These are phyloP conservation scores for Salvator merianae DNA, from an alignment of 2,113 vertebrate species.

Conservation along the genomic window DNA sequence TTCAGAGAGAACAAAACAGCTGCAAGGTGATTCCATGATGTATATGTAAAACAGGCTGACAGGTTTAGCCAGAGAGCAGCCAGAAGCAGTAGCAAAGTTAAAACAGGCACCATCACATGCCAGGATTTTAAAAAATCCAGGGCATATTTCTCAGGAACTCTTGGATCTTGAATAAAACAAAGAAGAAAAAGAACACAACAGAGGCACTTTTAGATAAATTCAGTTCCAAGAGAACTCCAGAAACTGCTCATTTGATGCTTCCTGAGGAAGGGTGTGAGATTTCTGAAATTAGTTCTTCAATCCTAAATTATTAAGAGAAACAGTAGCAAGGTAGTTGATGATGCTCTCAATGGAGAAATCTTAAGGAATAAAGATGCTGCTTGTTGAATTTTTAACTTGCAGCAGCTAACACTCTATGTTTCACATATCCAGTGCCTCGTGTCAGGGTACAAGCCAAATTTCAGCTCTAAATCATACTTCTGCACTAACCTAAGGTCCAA, in stretches of 20 bases:
- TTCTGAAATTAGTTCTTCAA: neutral
- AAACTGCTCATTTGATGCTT: neutral
- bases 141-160: neutral
- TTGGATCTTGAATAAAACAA: neutral
- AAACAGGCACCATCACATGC: neutral
- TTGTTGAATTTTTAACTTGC: neutral
- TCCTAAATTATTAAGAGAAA: neutral
- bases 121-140: neutral
- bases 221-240: neutral
- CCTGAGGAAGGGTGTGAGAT: neutral
- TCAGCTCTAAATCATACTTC: neutral
- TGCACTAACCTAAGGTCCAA: neutral
- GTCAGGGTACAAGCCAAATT: neutral
- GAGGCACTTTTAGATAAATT: neutral
- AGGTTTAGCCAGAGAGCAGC: conserved; percentile 9
- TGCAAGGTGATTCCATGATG: conserved; percentile 18
- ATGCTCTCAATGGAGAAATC: neutral
- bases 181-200: neutral
- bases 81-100: neutral
- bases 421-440: neutral
- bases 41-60: conserved; percentile 30
- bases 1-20: conserved; percentile 20
- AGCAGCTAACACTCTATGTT: neutral
- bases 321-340: neutral
- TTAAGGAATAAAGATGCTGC: neutral